Evolutionary conservation across 2,113 vertebrate genomes (phyloP).

Genomic region (Orientallactaga bullata): DNA sequence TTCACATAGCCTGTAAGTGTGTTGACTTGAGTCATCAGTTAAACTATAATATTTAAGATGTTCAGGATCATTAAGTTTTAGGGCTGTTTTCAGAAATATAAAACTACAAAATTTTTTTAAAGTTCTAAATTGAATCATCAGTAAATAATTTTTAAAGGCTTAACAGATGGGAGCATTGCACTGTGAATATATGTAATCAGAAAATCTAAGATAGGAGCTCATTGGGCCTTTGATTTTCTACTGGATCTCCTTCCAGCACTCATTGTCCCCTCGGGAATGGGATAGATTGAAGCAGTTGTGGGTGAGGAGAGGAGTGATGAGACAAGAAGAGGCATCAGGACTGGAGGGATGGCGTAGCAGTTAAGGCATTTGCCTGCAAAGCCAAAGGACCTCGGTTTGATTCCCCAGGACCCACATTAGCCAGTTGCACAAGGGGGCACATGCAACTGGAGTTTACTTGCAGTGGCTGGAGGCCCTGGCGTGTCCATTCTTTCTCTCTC

Average conservation of each 20-base stretch:
- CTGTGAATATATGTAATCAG: background rate
- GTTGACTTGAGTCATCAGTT: constrained; percentile 49
- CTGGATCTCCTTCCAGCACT: background rate
- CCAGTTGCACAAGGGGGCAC: too few species aligned
- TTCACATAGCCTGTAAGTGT: constrained; percentile 42
- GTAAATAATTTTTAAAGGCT: background rate
- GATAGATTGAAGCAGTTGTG: background rate
- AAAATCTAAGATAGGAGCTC: background rate
- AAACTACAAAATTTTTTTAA: background rate
- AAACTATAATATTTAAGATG: constrained; percentile 32
- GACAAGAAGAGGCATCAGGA: background rate
- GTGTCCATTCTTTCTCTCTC: too few species aligned
- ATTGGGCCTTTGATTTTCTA: background rate
- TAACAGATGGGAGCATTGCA: background rate
- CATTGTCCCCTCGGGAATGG: background rate
- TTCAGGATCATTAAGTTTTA: constrained; percentile 35
- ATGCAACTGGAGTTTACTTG: too few species aligned
- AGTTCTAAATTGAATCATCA: constrained; percentile 28
- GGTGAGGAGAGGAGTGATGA: background rate
- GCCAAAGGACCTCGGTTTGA: too few species aligned
- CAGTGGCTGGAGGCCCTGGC: too few species aligned
- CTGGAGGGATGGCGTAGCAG: too few species aligned
- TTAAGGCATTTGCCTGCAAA: too few species aligned
- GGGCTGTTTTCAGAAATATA: constrained; percentile 28
- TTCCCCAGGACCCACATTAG: too few species aligned